Evolutionary conservation across 2,888 invertebrate species (phyloP), one percentile per base, ranked within the genome.

Genomic region (Cylloceria caligata): DNA sequence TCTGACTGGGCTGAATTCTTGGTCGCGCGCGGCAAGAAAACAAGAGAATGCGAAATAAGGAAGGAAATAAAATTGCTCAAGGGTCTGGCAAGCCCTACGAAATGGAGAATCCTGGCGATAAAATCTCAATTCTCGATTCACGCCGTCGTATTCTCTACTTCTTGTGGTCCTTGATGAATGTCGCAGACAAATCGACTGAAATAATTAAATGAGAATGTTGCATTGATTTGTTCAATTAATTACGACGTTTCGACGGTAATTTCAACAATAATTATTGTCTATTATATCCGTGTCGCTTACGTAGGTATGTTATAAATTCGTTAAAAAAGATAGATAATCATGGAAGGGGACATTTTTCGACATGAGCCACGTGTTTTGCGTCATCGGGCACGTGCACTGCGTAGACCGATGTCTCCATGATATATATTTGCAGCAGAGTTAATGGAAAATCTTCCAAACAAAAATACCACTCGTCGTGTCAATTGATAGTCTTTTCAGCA

Each of bases 71-170:
- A 52, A 68, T 24, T 52, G 39, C 52, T 52, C 68, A 36, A 68
- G 68, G 68, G 68, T 36, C 68, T 36, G 36, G 52, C 68, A 36
- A 39, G 52, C 52, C 49, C 62, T 19, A 19, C 57, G 60, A 71
- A 49, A 34, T 47, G 72, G 75, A 67, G 34, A 68, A 77, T 52
- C 36, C 73, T 21, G 9, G 62, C 81, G 86, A 86, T 86, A 86
- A 84, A 86, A 86, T 86, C 85, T 86, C 84, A 81, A 85, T 83
- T 75, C 81, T 71, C 68, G 57, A 60, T 83, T 82, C 83, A 60
- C 82, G 60, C 75, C 47, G 13, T 2, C 9, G 27, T 27, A 27
- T 45, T 74, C 73, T 60, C 36, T 24, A 45, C 62, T 67, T 75
- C 55, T 21, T 36, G 24, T 57, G 27, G 21, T 60, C 21, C 71